Conservation (phyloP, 2,888 invertebrate genomes). For the Mycalesis mineus region DNA sequence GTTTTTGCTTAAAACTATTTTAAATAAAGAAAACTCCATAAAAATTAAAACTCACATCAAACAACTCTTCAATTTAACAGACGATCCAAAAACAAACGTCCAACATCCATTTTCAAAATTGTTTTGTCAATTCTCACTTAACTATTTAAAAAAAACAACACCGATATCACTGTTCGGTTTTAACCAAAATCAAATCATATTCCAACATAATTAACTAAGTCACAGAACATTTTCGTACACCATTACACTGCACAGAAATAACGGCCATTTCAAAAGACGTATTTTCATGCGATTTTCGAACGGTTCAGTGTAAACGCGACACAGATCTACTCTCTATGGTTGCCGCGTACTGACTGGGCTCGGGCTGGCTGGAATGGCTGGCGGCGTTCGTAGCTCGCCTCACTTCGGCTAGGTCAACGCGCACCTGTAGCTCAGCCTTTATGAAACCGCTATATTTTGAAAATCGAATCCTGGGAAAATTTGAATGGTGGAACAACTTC, state of each 20-base stretch:
- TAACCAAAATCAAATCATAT: neutral
- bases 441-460: neutral
- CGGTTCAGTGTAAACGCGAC: constrained; percentile 2
- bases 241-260: constrained; percentile 28
- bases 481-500: too few relatives aligned
- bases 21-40: neutral
- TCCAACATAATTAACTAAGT: constrained; percentile 5
- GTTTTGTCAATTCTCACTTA: constrained; percentile 1
- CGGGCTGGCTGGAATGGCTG: neutral
- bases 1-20: too few relatives aligned
- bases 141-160: neutral
- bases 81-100: neutral
- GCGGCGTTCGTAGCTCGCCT: constrained; percentile 3
- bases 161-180: neutral
- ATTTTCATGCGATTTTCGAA: constrained; percentile 18
- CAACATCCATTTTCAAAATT: neutral
- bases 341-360: constrained; percentile 29
- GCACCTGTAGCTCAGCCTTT: constrained; percentile 32
- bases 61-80: neutral
- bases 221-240: constrained; percentile 23
- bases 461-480: neutral
- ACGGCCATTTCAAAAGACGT: constrained; percentile 27
- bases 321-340: constrained; percentile 16
- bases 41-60: neutral
- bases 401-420: constrained; percentile 24